Conservation (phyloP, 2,888 invertebrate species). For the Coenonympha glycerion region DNA sequence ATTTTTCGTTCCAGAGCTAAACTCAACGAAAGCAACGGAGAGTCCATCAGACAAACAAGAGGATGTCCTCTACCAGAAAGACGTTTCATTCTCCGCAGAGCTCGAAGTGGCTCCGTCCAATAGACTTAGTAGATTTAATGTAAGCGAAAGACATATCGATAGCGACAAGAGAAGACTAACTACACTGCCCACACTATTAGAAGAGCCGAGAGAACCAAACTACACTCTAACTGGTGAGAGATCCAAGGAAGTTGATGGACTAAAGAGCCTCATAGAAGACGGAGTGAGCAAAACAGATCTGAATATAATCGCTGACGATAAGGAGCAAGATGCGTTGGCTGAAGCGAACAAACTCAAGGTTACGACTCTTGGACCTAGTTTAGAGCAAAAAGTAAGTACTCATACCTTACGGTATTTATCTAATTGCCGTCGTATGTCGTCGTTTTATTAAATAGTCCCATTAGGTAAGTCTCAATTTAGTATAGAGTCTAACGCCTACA, state of each 20-base stretch:
- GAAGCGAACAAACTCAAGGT: constrained; percentile 44
- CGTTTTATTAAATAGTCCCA: no score
- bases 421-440: no score
- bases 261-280: constrained; percentile 64
- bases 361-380: constrained; percentile 78
- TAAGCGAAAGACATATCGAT: constrained; percentile 56
- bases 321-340: constrained; percentile 35
- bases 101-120: constrained; percentile 76
- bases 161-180: constrained; percentile 42
- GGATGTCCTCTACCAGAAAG: constrained; percentile 85
- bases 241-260: constrained; percentile 58
- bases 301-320: constrained; percentile 60
- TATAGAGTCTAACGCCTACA: no score
- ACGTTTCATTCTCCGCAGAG: constrained; percentile 85
- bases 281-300: constrained; percentile 64
- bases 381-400: constrained; percentile 78
- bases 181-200: constrained; percentile 30
- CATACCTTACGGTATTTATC: background rate
- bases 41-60: constrained; percentile 73
- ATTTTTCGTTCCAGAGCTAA: constrained; percentile 78
- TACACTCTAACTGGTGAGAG: constrained; percentile 62
- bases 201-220: constrained; percentile 41
- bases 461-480: no score
- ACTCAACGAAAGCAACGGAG: constrained; percentile 80
- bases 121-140: constrained; percentile 59